A percentile compares a stretch with the other conserved stretches of the same genome.
These are phyloP conservation scores for Festucalex cinctus DNA, from an alignment of 2,113 vertebrate species.

Conservation along the genomic window DNA sequence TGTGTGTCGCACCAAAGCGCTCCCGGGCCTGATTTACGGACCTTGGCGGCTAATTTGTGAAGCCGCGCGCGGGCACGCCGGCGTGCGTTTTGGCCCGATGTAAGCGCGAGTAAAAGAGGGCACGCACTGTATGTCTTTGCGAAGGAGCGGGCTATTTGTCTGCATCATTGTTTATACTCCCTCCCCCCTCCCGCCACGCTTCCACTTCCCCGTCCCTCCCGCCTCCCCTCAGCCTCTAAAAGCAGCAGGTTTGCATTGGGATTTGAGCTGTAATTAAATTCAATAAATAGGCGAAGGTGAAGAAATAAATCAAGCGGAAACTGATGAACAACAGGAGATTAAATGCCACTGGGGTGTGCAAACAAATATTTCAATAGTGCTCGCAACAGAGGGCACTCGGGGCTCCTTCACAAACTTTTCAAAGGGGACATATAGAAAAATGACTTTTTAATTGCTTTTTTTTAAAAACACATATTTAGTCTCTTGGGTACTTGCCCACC, in stretches of 20 bases:
- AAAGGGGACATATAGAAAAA: constrained; percentile 19
- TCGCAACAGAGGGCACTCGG: constrained; percentile 66
- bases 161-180: constrained; percentile 51
- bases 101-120: constrained; percentile 32
- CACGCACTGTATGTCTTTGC: constrained; percentile 38
- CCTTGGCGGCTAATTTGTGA: constrained; percentile 32
- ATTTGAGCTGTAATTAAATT: constrained; percentile 80
- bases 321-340: constrained; percentile 81
- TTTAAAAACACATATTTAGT: not conserved
- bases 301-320: constrained; percentile 80
- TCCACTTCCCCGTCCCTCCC: constrained; percentile 28
- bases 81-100: constrained; percentile 19
- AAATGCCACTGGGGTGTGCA: constrained; percentile 78
- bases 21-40: constrained; percentile 55
- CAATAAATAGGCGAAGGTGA: constrained; percentile 80
- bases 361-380: constrained; percentile 78
- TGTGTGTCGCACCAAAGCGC: constrained; percentile 44
- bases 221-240: constrained; percentile 41
- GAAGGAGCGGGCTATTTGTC: constrained; percentile 55
- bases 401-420: constrained; percentile 32
- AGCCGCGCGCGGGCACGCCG: not conserved
- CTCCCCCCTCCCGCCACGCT: constrained; percentile 21
- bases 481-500: not conserved
- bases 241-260: constrained; percentile 61
- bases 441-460: not conserved